A percentile compares a stretch with the other conserved stretches of the same genome.
Conservation (phyloP, 2,797 vertebrate genomes). For the Chaetodon trifasciatus region DNA sequence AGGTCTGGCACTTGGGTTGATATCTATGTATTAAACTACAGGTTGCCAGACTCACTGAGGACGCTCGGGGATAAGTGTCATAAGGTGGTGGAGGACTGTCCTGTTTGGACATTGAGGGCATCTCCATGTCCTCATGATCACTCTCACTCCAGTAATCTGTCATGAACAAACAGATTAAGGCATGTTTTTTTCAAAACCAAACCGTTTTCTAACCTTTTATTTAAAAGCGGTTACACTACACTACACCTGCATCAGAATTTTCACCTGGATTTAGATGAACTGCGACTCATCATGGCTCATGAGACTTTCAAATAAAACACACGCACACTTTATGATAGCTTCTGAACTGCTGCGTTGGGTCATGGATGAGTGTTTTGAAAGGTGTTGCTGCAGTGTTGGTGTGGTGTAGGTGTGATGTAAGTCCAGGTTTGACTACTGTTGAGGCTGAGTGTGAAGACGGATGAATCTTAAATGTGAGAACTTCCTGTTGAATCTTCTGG, state of each 20-base stretch:
- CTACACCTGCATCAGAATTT: not conserved
- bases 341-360: slow-evolving; percentile 7
- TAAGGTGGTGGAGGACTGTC: slow-evolving; percentile 98
- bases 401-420: slow-evolving; percentile 46
- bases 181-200: slow-evolving; percentile 13
- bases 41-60: slow-evolving; percentile 89
- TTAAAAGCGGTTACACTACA: not conserved
- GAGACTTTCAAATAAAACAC: not conserved
- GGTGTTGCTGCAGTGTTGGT: slow-evolving; percentile 35
- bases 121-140: slow-evolving; percentile 96
- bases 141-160: slow-evolving; percentile 99
- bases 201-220: not conserved
- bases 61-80: slow-evolving; percentile 95
- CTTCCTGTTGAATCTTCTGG: slow-evolving; percentile 56
- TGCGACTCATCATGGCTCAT: not conserved
- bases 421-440: slow-evolving; percentile 24
- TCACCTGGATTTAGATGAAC: not conserved
- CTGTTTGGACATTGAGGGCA: slow-evolving; percentile 93
- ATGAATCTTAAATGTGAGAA: slow-evolving; percentile 57
- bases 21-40: slow-evolving; percentile 6
- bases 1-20: not conserved
- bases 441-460: slow-evolving; percentile 46
- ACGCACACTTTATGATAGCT: not conserved
- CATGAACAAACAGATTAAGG: slow-evolving; percentile 30
- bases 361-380: slow-evolving; percentile 20